These are phyloP conservation scores for Odocoileus hemionus DNA, from an alignment of 2,113 vertebrate species.

Conservation along the genomic window DNA sequence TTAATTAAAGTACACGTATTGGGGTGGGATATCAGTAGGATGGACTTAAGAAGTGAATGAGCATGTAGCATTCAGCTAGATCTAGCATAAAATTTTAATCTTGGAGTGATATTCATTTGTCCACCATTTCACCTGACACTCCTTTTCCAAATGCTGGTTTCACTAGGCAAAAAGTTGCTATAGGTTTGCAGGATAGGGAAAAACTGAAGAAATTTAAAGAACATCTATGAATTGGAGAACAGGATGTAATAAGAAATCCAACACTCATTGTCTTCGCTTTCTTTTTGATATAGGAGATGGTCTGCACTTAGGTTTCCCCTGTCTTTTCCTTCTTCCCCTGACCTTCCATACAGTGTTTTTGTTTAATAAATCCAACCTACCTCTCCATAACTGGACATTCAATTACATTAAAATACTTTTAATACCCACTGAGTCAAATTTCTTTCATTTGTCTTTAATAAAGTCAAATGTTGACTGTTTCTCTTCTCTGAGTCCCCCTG, in stretches of 20 bases:
- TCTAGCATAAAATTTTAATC: not conserved
- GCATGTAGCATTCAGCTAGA: not conserved
- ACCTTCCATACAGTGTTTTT: not conserved
- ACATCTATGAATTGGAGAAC: not conserved
- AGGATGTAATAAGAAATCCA: not conserved
- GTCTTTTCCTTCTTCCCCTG: not conserved
- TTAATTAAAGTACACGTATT: not conserved
- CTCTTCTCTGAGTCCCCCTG: not conserved
- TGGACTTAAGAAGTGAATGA: not conserved
- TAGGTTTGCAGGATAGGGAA: not conserved
- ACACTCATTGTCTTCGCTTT: not conserved
- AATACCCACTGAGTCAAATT: not conserved
- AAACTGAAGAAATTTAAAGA: not conserved
- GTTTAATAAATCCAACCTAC: not conserved
- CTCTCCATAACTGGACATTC: not conserved
- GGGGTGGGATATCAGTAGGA: not conserved
- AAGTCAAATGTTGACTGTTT: not conserved
- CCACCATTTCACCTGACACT: not conserved
- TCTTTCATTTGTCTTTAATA: conserved; percentile 2
- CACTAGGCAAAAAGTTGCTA: not conserved
- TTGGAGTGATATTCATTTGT: not conserved
- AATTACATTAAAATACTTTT: not conserved
- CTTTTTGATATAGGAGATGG: not conserved
- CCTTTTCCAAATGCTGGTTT: not conserved
- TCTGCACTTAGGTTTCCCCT: not conserved